Conservation (phyloP, 2,113 vertebrate genomes). For the Marmota monax region DNA sequence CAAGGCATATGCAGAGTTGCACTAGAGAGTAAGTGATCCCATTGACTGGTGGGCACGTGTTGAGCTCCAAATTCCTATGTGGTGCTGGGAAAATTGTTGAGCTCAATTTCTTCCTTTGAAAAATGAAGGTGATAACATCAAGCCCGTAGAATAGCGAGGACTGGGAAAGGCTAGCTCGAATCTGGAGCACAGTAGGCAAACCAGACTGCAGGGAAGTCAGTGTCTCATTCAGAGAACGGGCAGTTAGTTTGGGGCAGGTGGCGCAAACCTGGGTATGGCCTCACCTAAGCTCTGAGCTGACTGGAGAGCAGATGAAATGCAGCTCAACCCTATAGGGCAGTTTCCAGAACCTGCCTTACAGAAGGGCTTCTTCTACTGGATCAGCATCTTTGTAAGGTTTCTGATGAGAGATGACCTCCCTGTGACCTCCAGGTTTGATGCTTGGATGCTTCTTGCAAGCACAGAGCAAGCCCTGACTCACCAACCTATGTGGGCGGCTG, state of each 20-base stretch:
- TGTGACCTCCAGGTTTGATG: constrained; percentile 59
- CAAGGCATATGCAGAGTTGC: not conserved
- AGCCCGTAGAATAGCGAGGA: not conserved
- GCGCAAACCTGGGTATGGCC: no score
- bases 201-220: not conserved
- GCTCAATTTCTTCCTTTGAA: not conserved
- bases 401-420: constrained; percentile 58
- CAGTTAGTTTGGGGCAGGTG: not conserved
- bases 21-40: not conserved
- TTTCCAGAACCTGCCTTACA: constrained; percentile 24
- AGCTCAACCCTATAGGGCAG: not conserved
- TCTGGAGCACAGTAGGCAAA: not conserved
- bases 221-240: not conserved
- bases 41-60: not conserved
- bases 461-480: constrained; percentile 74
- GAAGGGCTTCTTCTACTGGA: constrained; percentile 16
- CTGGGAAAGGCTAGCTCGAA: not conserved
- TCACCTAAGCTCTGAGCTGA: not conserved
- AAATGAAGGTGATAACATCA: not conserved
- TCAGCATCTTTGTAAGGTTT: constrained; percentile 19
- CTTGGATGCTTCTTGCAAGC: constrained; percentile 65
- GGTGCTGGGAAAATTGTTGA: not conserved
- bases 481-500: not conserved
- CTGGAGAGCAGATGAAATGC: not conserved
- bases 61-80: not conserved